Percentiles rank a stretch among this genome's conserved stretches.
Evolutionary conservation across 1,140 invertebrate genomes (phyloP).

Genomic region (Drosophila ercepeae): DNA sequence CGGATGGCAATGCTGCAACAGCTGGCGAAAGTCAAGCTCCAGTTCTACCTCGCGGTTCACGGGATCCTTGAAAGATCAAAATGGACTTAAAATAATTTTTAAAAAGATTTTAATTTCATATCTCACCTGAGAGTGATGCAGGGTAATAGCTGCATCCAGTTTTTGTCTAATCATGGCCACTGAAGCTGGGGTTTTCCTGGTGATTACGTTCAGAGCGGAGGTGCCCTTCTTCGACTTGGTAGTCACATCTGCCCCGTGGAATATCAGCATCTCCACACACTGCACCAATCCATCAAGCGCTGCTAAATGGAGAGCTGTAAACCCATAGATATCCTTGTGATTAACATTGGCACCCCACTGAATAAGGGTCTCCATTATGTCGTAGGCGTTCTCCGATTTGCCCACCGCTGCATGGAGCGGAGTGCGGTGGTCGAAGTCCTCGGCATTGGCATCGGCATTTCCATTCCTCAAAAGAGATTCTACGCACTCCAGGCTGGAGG

Average conservation of each 20-base stretch:
- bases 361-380: slow-evolving; percentile 90
- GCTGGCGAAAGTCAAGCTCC: slow-evolving; percentile 91
- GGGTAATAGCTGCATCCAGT: slow-evolving; percentile 90
- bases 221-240: slow-evolving; percentile 92
- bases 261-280: slow-evolving; percentile 92
- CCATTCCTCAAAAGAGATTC: slow-evolving; percentile 89
- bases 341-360: slow-evolving; percentile 93
- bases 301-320: slow-evolving; percentile 94
- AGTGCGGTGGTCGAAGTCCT: slow-evolving; percentile 91
- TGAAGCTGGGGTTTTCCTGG: slow-evolving; percentile 92
- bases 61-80: slow-evolving; percentile 85
- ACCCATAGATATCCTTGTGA: slow-evolving; percentile 93
- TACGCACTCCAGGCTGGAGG: slow-evolving; percentile 91
- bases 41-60: slow-evolving; percentile 91
- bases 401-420: slow-evolving; percentile 91
- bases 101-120: too few species aligned
- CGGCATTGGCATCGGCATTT: slow-evolving; percentile 89
- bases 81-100: not conserved
- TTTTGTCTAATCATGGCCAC: slow-evolving; percentile 90
- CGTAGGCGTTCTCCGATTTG: slow-evolving; percentile 89
- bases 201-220: slow-evolving; percentile 91
- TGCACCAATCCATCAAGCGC: slow-evolving; percentile 93
- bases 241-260: slow-evolving; percentile 93
- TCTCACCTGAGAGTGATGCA: slow-evolving; percentile 87
- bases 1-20: slow-evolving; percentile 90